Base-by-base conservation (phyloP, 2,888 invertebrate species). In the Drosophila subsilvestris region DNA sequence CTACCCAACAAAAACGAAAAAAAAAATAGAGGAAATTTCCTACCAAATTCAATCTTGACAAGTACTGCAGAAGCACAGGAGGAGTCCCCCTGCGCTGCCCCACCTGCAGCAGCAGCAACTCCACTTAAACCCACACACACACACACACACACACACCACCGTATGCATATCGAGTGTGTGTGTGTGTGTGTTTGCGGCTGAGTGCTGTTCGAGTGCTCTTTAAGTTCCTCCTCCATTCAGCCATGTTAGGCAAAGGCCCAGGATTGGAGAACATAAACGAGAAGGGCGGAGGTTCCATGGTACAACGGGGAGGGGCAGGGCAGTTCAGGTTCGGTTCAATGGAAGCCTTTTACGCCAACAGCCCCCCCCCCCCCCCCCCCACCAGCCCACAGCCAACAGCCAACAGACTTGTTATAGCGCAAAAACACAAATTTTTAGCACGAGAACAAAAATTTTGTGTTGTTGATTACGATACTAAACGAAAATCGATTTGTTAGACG, bases 11-110 rank as follows among this genome's bases (percentile, higher is more conserved):
- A 59, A 49, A 53, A 51, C 59, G 48, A 29, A 57, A 49, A 53
- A 29, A 59, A 51, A 51, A 51, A 57, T 62, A 48, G 45, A 51
- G 47, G 43, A 60, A 56, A 69, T 50, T 78, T 74, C 85, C 75
- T 78, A 76, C 71, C 80, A 88, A 85, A 86, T 86, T 84, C 87
- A 88, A 86, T 88, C 86, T 86, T 86, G 86, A 86, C 86, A 88
- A 86, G 88, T 83, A 87, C 85, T 80, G 88, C 84, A 85, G 37
- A 83, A 82, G 80, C 88, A 69, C 83, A 82, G 78, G 68, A 71
- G 58, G 37, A 37, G 14, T 67, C 60, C 63, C 49, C 49, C 14
- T 45, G 43, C 20, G 42, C 47, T 49, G n/a, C 57, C 53, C 63
- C 47, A 54, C 63, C 77, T 75, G 76, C 76, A 79, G 76, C 78